phyloP scores from a whole-genome alignment of 2,888 invertebrate genomes.

The Rhogogaster chlorosoma region DNA sequence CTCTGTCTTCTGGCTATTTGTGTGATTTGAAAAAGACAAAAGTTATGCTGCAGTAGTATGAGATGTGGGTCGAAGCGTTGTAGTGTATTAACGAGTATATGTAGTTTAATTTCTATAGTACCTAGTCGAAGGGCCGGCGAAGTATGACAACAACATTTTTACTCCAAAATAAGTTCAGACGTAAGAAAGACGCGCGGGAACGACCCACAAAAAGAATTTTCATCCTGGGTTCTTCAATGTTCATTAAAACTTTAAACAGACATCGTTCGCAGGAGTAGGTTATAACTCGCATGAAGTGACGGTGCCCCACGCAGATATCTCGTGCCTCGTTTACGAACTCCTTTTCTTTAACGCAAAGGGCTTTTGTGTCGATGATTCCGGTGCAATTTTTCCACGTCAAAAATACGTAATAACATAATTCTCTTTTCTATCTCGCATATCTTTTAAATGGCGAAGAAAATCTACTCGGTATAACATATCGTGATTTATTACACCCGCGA shows the following conservation, averaged over 20 bases:
- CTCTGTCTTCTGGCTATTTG: not conserved
- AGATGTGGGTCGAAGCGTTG: not conserved
- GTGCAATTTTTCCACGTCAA: not conserved
- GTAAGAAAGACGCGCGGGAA: not conserved
- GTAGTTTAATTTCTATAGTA: not conserved
- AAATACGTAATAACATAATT: not conserved
- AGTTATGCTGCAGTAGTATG: not conserved
- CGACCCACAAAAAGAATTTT: not conserved
- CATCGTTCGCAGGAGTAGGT: conserved; percentile 25
- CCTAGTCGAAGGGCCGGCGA: not conserved
- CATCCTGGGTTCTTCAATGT: conserved; percentile 8
- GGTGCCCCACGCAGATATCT: not conserved
- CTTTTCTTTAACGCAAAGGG: not conserved
- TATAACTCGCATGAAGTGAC: not conserved
- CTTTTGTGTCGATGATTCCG: not conserved
- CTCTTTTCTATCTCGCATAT: not conserved
- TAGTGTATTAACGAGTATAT: not conserved
- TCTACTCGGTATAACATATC: not conserved
- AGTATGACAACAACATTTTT: not conserved
- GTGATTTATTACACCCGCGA: not conserved
- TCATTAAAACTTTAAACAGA: conserved; percentile 42
- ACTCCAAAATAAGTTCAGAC: not conserved
- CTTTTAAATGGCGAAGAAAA: not conserved
- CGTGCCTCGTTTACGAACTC: not conserved
- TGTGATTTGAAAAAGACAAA: not conserved